Evolutionary conservation across 2,797 vertebrate species (phyloP).

Genomic region (Crenuchus spilurus): DNA sequence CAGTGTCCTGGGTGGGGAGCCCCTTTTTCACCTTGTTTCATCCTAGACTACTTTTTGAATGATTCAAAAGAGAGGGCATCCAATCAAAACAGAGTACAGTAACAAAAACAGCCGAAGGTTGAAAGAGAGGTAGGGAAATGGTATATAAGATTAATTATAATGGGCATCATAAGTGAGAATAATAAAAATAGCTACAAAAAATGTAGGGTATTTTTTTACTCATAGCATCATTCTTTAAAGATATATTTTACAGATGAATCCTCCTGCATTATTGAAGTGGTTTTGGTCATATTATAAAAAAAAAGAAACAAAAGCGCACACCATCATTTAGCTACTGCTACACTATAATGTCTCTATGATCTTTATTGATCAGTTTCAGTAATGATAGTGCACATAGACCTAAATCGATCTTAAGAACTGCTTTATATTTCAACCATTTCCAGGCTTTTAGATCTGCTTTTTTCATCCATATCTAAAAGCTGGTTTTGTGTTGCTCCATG

Average conservation of each 20-base stretch:
- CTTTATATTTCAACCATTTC: conserved; percentile 53
- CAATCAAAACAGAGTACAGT: too few species aligned
- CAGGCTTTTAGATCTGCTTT: conserved; percentile 55
- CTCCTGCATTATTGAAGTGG: background rate
- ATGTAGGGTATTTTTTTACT: background rate
- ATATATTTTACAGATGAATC: background rate
- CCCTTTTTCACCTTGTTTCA: too few species aligned
- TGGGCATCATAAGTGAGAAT: background rate
- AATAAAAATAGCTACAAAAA: background rate
- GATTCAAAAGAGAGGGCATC: too few species aligned
- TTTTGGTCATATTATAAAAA: background rate
- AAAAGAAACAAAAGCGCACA: background rate
- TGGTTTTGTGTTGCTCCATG: conserved; percentile 55
- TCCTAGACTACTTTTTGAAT: too few species aligned
- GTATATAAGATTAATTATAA: too few species aligned
- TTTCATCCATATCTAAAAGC: conserved; percentile 45
- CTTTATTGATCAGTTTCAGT: conserved; percentile 49
- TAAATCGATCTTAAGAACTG: conserved; percentile 45
- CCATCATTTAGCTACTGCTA: conserved; percentile 20
- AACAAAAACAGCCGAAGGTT: too few species aligned
- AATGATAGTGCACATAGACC: conserved; percentile 35
- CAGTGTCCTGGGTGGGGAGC: too few species aligned
- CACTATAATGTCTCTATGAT: conserved; percentile 33
- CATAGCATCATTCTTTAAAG: background rate
- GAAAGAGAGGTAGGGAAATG: too few species aligned